Base-by-base conservation (phyloP, 2,113 vertebrate genomes). In the Lathamus discolor region DNA sequence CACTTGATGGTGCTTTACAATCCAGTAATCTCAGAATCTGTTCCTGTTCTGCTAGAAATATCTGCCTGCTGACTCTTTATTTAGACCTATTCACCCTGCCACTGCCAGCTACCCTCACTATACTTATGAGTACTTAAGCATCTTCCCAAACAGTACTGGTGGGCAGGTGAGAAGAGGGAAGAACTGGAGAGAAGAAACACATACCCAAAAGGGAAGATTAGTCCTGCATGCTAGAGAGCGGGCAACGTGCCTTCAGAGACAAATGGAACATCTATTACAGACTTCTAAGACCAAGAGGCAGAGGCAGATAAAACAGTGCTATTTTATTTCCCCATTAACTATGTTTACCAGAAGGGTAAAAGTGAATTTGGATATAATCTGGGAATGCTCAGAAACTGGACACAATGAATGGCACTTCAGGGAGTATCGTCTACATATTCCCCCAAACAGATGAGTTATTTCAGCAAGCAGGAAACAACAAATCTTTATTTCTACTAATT, bases 401-500 rank as follows among this genome's bases (percentile, higher is more conserved):
- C 59, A 66, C 41, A 90, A 82, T 46, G 70, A 88, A 93, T 54
- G 83, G 68, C 72, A 86, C 88, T 92, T 86, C 68, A 86, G 68
- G 79, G 72, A 93, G 28, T 73, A 80, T 54, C 59, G 77, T 70
- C 72, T 70, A 49, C 41, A 64, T 41, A 51, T 69, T 77, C 15
- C 83, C 57, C 72, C 24, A 57, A 88, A 77, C 63, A 59, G 72
- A 88, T 10, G 54, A 90, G 35, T 80, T 90, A 92, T 59, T 95
- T 86, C 76, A 90, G 68, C 66, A 94, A 80, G 70, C 41, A 88
- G 83, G 64, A 88, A 95, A 92, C 23, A 88, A 80, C 20, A 80
- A 62, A 92, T 74, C 88, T 83, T 92, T 43, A 39, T 88, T 86
- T 70, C 86, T 83, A 25, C 76, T 90, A 86, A 95, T 95, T 83